phyloP scores from a whole-genome alignment of 2,888 invertebrate genomes.

The Rosalia funebris region DNA sequence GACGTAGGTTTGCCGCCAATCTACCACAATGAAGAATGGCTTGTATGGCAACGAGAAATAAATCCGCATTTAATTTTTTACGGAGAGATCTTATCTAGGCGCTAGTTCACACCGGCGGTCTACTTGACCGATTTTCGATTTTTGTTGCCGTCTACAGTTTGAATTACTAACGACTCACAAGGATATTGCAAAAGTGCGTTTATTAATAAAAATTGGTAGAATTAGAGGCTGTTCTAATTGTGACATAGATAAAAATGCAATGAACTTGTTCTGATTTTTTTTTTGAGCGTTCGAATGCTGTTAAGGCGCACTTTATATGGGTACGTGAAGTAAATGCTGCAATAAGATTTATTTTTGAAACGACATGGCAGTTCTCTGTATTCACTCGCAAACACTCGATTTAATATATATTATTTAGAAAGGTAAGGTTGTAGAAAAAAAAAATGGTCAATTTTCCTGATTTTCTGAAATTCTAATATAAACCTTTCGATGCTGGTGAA shows the following conservation, averaged over 20 bases:
- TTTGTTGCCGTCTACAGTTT: slow-evolving; percentile 23
- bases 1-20: neutral
- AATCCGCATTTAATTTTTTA: no score
- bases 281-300: neutral
- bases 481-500: no score
- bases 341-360: neutral
- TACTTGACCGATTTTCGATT: slow-evolving; percentile 38
- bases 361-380: no score
- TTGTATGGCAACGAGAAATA: no score
- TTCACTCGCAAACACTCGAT: no score
- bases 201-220: neutral
- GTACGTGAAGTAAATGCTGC: neutral
- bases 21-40: neutral
- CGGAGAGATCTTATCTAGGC: neutral
- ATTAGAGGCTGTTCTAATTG: neutral
- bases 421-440: no score
- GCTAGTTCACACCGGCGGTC: slow-evolving; percentile 12
- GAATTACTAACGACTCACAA: neutral
- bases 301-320: neutral
- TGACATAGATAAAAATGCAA: neutral
- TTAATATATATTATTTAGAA: no score
- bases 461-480: no score
- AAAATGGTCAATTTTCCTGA: no score
- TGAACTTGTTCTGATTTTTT: neutral
- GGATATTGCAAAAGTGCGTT: slow-evolving; percentile 13